Conservation (phyloP, 64 coral and sea anemone genomes). For the Montipora efflorescens region DNA sequence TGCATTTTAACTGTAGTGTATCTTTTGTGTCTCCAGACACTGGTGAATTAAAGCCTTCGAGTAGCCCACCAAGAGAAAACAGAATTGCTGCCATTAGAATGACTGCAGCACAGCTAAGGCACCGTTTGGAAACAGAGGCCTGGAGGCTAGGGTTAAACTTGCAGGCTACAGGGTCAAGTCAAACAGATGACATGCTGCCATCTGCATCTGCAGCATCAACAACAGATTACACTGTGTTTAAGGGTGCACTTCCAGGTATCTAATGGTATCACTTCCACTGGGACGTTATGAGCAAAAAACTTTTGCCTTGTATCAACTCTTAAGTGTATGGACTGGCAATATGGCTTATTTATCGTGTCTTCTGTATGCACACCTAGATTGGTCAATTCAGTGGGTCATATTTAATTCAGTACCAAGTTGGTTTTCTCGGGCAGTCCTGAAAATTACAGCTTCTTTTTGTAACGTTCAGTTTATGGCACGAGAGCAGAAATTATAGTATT, state of each 20-base stretch:
- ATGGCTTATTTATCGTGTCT: no score
- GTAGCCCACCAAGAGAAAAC: conserved; percentile 83
- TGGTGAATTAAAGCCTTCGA: background rate
- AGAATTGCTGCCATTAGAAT: conserved; percentile 88
- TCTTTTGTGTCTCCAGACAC: background rate
- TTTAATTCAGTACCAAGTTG: no score
- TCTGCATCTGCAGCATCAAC: background rate
- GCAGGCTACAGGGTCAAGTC: conserved; percentile 18
- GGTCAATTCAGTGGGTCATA: no score
- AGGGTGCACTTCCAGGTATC: conserved; percentile 53
- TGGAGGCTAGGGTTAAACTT: conserved; percentile 83
- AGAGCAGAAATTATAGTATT: no score
- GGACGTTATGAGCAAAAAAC: no score
- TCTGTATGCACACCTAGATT: no score
- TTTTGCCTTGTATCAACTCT: no score
- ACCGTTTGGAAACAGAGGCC: conserved; percentile 87
- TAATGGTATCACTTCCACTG: background rate
- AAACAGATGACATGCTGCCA: conserved; percentile 14
- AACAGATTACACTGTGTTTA: conserved; percentile 42
- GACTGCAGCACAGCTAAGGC: conserved; percentile 85
- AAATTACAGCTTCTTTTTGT: no score
- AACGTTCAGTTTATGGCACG: no score
- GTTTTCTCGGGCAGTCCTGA: no score
- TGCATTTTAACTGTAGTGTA: background rate
- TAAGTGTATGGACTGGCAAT: no score